A percentile compares a stretch with the other conserved stretches of the same genome.
These are phyloP conservation scores for Subacronicta megacephala DNA, from an alignment of 2,888 invertebrate species.

Conservation along the genomic window DNA sequence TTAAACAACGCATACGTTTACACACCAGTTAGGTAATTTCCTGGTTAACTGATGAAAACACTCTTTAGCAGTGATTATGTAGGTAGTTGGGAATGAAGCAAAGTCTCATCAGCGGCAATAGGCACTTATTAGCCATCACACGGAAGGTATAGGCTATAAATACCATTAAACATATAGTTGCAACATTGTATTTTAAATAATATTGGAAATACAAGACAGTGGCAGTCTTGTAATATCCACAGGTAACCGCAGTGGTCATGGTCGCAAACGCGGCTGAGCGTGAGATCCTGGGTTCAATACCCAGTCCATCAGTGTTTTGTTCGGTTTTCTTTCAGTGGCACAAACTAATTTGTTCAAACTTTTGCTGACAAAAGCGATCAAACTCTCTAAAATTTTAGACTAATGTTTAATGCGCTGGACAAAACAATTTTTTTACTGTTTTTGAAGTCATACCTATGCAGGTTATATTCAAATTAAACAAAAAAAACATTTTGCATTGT, in stretches of 20 bases:
- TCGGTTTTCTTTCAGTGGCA: too few relatives aligned
- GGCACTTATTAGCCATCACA: slow-evolving; percentile 34
- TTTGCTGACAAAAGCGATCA: too few relatives aligned
- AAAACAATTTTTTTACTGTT: too few relatives aligned
- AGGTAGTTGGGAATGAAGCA: slow-evolving; percentile 20
- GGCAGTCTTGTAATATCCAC: slow-evolving; percentile 1
- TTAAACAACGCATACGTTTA: background rate
- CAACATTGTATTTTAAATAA: background rate
- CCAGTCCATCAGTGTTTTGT: too few relatives aligned
- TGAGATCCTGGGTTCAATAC: too few relatives aligned
- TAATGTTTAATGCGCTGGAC: background rate
- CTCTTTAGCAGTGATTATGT: slow-evolving; percentile 21
- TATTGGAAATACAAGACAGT: too few relatives aligned
- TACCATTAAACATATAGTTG: background rate
- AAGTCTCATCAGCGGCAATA: slow-evolving; percentile 29
- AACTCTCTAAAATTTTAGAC: slow-evolving; percentile 2
- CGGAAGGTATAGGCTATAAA: slow-evolving; percentile 39
- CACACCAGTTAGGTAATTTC: slow-evolving; percentile 26
- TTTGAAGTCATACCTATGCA: too few relatives aligned
- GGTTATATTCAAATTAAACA: too few relatives aligned
- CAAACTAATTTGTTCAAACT: too few relatives aligned
- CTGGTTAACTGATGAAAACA: slow-evolving; percentile 31
- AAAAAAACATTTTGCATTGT: slow-evolving; percentile 11
- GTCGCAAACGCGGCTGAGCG: too few relatives aligned
- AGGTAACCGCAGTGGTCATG: too few relatives aligned